Evolutionary conservation across 2,797 vertebrate genomes (phyloP), one percentile per base, ranked within the genome.

Genomic region (Myotis daubentonii): DNA sequence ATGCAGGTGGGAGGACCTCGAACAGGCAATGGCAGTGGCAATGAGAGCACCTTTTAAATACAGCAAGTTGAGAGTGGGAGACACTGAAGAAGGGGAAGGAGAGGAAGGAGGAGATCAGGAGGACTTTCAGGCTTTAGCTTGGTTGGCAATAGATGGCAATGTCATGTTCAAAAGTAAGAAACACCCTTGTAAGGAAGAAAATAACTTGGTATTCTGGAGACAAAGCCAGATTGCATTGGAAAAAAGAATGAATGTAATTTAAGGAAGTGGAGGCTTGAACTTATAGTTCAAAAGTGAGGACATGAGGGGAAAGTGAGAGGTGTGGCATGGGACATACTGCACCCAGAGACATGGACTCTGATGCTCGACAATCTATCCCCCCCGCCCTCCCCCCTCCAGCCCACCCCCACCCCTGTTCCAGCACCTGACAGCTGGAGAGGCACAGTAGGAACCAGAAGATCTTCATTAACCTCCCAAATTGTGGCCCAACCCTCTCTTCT

Each of bases 151-250:
- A 44, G 80, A 28, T 16, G 28, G 20, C 30, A 4, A 66, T 53
- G 30, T 51, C 57, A 44, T 66, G 44, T 83, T 71, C 70, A 85
- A 83, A 80, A 96, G 62, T 74, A 75, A 83, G 70, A 94, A 89
- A 91, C 10, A 76, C 49, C 19, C 55, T 66, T 75, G 2, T 13
- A 87, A 93, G 78, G 33, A 92, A 95, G 74, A 86, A 87, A 66
- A 82, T 60, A 60, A 75, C 53, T 88, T 79, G 28, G 53, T 49
- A 79, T 71, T 87, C 57, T 90, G n/a, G 25, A 71, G 15, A 93
- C 55, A 93, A 87, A 74, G 10, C 33, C 66, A 62, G 6, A 55
- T n/a, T 88, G 28, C 23, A 44, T 11, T 78, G 75, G 49, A 49
- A 65, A 85, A 72, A 84, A 92, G 62, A 65, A 66, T 36, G 41